A percentile compares a stretch with the other conserved stretches of the same genome.
Evolutionary conservation across 2,113 vertebrate species (phyloP).

Genomic region (Hydrochoerus hydrochaeris): DNA sequence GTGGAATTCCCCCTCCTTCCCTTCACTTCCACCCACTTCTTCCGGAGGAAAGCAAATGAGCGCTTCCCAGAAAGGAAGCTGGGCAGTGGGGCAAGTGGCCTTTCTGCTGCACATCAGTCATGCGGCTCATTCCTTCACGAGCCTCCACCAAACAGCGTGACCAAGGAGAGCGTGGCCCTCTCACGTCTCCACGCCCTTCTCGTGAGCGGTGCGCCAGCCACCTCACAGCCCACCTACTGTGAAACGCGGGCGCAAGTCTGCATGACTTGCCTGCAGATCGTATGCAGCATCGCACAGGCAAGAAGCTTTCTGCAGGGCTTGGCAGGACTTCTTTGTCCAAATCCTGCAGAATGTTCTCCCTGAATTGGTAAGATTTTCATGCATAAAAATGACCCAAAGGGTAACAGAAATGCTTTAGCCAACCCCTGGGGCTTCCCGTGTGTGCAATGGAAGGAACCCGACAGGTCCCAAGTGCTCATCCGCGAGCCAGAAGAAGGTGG

Average conservation of each 20-base stretch:
- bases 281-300: neutral
- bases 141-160: neutral
- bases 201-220: neutral
- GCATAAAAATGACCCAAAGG: slow-evolving; percentile 61
- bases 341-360: slow-evolving; percentile 58
- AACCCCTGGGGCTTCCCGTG: neutral
- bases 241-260: slow-evolving; percentile 66
- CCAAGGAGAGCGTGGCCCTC: neutral
- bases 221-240: slow-evolving; percentile 46
- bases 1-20: neutral
- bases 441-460: neutral
- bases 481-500: neutral
- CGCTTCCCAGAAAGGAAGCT: neutral
- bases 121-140: neutral
- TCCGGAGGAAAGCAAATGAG: no score
- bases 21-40: neutral
- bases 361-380: slow-evolving; percentile 53
- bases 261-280: slow-evolving; percentile 79
- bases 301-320: slow-evolving; percentile 73
- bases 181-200: neutral
- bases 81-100: neutral
- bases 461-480: neutral
- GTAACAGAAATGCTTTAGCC: slow-evolving; percentile 13
- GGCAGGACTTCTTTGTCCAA: slow-evolving; percentile 65
- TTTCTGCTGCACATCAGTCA: fast-evolving